Evolutionary conservation across 2,888 invertebrate genomes (phyloP).

Genomic region (Lacanobia wlatinum): DNA sequence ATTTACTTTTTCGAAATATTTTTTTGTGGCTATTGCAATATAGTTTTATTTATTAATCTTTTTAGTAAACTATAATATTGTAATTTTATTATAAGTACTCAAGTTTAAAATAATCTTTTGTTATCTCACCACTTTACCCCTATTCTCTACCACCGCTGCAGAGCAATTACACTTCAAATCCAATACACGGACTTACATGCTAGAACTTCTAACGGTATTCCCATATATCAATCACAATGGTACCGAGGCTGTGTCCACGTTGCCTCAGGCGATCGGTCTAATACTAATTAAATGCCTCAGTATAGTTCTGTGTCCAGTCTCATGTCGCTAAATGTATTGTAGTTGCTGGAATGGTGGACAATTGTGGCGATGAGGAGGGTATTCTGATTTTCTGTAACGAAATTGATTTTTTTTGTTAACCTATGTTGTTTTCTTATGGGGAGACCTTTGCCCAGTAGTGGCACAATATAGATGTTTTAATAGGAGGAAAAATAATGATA

Average conservation of each 20-base stretch:
- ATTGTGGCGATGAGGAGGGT: not conserved
- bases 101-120: not conserved
- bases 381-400: not conserved
- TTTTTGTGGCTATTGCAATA: not conserved
- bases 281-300: constrained; percentile 79
- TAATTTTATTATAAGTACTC: not conserved
- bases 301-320: constrained; percentile 53
- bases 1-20: too few relatives aligned
- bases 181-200: constrained; percentile 29
- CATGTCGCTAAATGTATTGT: constrained; percentile 54
- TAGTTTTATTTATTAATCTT: not conserved
- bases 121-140: not conserved
- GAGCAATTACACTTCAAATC: constrained; percentile 47
- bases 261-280: constrained; percentile 74
- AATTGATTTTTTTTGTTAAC: too few relatives aligned
- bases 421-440: too few relatives aligned
- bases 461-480: too few relatives aligned
- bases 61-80: not conserved
- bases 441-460: too few relatives aligned
- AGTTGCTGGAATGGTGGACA: constrained; percentile 44
- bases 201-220: constrained; percentile 55
- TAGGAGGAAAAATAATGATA: too few relatives aligned
- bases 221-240: constrained; percentile 68
- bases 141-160: not conserved
- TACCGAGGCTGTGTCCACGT: constrained; percentile 51